Conservation (phyloP, 2,113 vertebrate species). For the Serinus canaria region DNA sequence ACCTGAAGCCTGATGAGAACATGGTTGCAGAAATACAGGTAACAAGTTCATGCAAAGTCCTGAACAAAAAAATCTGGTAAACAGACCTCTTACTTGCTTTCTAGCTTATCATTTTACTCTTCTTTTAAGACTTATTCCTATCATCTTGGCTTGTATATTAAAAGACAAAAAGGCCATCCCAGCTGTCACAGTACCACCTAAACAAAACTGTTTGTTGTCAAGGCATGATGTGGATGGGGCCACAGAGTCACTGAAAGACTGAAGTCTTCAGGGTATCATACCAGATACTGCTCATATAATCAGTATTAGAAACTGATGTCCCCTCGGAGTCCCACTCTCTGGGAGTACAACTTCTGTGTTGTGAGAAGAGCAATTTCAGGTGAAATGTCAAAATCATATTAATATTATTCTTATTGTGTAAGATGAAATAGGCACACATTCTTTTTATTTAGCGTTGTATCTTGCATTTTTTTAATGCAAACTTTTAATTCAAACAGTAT, state of each 20-base stretch:
- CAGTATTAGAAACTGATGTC: background rate
- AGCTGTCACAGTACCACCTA: background rate
- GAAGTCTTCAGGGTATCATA: background rate
- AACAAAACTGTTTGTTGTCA: background rate
- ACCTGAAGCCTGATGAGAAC: conserved; percentile 91
- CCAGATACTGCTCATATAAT: background rate
- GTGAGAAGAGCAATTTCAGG: background rate
- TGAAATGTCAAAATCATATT: background rate
- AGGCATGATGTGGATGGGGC: background rate
- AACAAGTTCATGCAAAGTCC: background rate
- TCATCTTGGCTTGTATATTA: background rate
- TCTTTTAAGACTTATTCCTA: background rate
- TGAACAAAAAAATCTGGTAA: background rate
- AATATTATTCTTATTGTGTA: background rate
- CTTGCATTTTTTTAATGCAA: background rate
- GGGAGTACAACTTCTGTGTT: background rate
- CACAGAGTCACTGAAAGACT: background rate
- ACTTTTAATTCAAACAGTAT: background rate
- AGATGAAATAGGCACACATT: background rate
- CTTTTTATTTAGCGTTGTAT: background rate
- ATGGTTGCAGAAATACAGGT: conserved; percentile 95
- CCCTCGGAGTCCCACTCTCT: background rate
- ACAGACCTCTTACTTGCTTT: background rate
- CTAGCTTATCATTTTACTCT: background rate
- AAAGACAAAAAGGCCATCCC: background rate